A percentile compares a stretch with the other conserved stretches of the same genome.
phyloP scores from a whole-genome alignment of 2,113 vertebrate species.

The Manacus vitellinus region DNA sequence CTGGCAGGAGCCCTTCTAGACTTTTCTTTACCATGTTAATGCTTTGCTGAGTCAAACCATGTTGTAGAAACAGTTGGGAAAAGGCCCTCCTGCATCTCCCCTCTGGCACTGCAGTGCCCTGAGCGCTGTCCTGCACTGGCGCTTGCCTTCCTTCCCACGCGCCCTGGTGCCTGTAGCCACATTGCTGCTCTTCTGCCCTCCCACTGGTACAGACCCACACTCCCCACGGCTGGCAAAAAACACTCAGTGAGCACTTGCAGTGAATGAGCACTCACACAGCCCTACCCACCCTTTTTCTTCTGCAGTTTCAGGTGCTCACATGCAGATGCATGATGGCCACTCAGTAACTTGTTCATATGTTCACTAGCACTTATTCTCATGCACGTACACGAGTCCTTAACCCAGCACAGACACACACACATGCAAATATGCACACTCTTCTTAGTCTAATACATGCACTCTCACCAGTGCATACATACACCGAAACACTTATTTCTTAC shows the following conservation, averaged over 20 bases:
- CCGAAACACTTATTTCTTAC: not conserved
- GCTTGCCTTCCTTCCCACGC: rapidly evolving
- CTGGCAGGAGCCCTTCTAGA: constrained; percentile 49
- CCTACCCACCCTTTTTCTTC: not conserved
- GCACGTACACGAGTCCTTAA: not conserved
- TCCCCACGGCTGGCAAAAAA: not conserved
- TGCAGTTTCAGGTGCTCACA: not conserved
- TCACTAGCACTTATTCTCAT: not conserved
- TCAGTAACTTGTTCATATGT: rapidly evolving
- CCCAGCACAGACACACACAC: not conserved
- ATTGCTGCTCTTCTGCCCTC: not conserved
- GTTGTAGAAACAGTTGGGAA: not conserved
- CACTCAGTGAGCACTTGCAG: not conserved
- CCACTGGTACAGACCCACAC: rapidly evolving
- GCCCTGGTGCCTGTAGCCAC: not conserved
- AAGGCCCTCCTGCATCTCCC: not conserved
- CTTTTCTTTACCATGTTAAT: constrained; percentile 61
- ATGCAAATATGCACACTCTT: not conserved
- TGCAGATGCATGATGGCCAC: rapidly evolving
- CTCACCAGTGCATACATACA: not conserved
- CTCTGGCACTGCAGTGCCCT: not conserved
- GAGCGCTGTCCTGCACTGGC: rapidly evolving
- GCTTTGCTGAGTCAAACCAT: constrained; percentile 46
- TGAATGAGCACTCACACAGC: not conserved
- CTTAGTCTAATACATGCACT: not conserved